Conservation (phyloP, 1,140 invertebrate genomes). For the Pissodes strobi region DNA sequence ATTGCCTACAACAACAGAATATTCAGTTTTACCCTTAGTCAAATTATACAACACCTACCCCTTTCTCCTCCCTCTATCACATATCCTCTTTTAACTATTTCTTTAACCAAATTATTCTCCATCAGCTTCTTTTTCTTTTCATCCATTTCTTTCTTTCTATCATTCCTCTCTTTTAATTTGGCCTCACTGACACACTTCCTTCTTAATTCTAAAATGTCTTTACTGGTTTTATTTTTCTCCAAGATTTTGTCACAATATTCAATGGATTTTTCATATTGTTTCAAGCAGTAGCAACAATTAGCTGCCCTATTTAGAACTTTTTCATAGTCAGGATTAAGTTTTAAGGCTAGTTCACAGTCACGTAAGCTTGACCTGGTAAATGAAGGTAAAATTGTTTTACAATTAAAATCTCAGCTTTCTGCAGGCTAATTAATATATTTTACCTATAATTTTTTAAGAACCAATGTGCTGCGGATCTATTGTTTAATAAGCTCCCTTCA, state of each 20-base stretch:
- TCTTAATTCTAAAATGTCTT: slow-evolving; percentile 63
- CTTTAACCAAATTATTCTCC: slow-evolving; percentile 62
- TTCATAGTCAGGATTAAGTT: slow-evolving; percentile 75
- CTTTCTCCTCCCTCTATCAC: slow-evolving; percentile 52
- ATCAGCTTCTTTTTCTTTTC: slow-evolving; percentile 62
- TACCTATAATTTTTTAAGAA: slow-evolving; percentile 84
- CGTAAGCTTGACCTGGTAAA: slow-evolving; percentile 64
- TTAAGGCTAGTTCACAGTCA: slow-evolving; percentile 78
- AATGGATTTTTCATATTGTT: slow-evolving; percentile 73
- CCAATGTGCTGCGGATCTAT: slow-evolving; percentile 87
- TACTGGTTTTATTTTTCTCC: slow-evolving; percentile 61
- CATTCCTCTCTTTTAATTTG: slow-evolving; percentile 64
- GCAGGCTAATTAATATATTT: background rate
- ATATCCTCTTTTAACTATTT: slow-evolving; percentile 61
- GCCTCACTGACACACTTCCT: slow-evolving; percentile 64
- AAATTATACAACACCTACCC: slow-evolving; percentile 25
- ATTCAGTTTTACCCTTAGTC: background rate
- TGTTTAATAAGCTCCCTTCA: slow-evolving; percentile 86
- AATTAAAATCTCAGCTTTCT: background rate
- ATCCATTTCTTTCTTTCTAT: slow-evolving; percentile 62
- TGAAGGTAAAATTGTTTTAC: too few relatives aligned
- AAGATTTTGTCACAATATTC: slow-evolving; percentile 74
- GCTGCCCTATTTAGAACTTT: slow-evolving; percentile 81
- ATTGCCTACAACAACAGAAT: slow-evolving; percentile 35
- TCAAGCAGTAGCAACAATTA: slow-evolving; percentile 70